phyloP scores from a whole-genome alignment of 37 sponge, comb jelly and placozoan genomes.

The Amphimedon queenslandica region DNA sequence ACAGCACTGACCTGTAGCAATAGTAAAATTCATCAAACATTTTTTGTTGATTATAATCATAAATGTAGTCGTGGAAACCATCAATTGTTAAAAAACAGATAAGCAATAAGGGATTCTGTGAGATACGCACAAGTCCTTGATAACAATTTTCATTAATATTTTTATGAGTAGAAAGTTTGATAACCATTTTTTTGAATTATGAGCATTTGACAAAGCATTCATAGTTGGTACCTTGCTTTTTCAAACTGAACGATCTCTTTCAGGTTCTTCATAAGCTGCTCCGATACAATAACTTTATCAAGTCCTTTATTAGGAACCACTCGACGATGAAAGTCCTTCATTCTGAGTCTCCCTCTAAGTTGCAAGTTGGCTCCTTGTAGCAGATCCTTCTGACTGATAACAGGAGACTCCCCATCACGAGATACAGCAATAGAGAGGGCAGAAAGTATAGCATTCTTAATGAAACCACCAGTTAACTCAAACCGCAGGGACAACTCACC shows the following conservation, averaged over 20 bases:
- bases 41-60: not conserved
- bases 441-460: constrained; percentile 82
- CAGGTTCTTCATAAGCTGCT: constrained; percentile 32
- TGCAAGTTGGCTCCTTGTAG: constrained; percentile 79
- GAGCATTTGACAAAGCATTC: too few relatives aligned
- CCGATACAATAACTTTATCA: constrained; percentile 60
- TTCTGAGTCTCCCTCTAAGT: constrained; percentile 80
- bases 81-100: not conserved
- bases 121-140: too few relatives aligned
- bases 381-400: constrained; percentile 61
- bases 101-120: too few relatives aligned
- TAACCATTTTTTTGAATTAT: too few relatives aligned
- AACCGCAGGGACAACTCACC: constrained; percentile 60
- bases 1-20: constrained; percentile 58
- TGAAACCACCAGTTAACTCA: constrained; percentile 83
- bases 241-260: constrained; percentile 80
- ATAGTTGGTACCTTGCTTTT: constrained; percentile 59
- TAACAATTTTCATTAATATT: too few relatives aligned
- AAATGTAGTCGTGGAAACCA: not conserved
- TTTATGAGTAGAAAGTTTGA: not conserved
- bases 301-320: constrained; percentile 65
- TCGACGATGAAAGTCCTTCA: constrained; percentile 87
- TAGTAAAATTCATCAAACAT: not conserved
- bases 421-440: constrained; percentile 84
- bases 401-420: constrained; percentile 71